A percentile compares a stretch with the other conserved stretches of the same genome.
phyloP scores from a whole-genome alignment of 1,140 invertebrate species.

The Drosophila subobscura region DNA sequence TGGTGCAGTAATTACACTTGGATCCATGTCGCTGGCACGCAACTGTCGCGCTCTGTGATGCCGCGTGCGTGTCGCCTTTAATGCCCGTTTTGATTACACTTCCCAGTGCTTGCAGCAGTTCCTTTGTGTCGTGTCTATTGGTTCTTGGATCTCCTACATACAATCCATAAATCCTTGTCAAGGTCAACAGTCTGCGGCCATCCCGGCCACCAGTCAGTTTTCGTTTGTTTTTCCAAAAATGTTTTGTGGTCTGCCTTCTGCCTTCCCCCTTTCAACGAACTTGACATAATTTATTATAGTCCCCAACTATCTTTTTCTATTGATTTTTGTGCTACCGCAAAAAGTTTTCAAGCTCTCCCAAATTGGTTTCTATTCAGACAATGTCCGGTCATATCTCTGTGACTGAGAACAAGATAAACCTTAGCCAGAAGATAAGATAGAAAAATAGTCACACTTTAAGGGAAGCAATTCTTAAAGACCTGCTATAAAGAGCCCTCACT shows the following conservation, averaged over 20 bases:
- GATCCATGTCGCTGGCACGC: constrained; percentile 45
- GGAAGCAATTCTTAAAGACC: background rate
- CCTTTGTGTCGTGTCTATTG: constrained; percentile 29
- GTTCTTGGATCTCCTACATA: constrained; percentile 13
- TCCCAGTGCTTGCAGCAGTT: background rate
- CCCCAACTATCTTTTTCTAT: constrained; percentile 6
- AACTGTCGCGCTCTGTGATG: constrained; percentile 7
- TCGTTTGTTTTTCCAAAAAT: constrained; percentile 10
- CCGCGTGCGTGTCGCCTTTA: constrained; percentile 5
- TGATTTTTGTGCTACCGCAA: constrained; percentile 22
- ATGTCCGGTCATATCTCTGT: constrained; percentile 9
- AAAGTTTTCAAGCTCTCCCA: background rate
- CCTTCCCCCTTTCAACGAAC: constrained; percentile 6
- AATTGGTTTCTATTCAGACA: background rate
- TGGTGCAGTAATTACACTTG: constrained; percentile 42
- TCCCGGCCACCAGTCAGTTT: constrained; percentile 16
- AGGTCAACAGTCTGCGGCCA: constrained; percentile 34
- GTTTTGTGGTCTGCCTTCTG: constrained; percentile 2
- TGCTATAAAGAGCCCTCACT: background rate
- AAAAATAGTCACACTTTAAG: constrained; percentile 14
- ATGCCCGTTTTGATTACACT: constrained; percentile 21
- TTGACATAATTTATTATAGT: constrained; percentile 28
- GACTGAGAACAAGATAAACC: constrained; percentile 35
- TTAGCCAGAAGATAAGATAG: constrained; percentile 41
- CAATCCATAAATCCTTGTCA: constrained; percentile 40